A percentile compares a stretch with the other conserved stretches of the same genome.
These are phyloP conservation scores for Cuniculus paca DNA, from an alignment of 2,797 vertebrate genomes.

Conservation along the genomic window DNA sequence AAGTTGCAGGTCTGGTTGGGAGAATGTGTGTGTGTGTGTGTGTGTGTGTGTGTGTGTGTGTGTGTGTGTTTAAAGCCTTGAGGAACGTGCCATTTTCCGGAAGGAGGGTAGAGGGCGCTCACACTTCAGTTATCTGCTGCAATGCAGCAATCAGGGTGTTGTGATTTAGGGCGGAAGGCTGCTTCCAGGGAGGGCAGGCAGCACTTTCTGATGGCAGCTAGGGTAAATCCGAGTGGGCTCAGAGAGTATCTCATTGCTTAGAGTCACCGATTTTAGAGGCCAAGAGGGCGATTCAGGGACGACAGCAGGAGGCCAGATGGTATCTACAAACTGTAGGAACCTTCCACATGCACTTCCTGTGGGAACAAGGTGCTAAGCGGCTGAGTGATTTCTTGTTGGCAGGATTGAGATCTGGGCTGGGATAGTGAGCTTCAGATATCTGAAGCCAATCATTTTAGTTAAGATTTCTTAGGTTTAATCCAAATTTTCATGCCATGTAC, in stretches of 20 bases:
- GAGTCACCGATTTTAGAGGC: not conserved
- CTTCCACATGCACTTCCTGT: not conserved
- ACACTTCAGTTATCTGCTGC: slow-evolving; percentile 80
- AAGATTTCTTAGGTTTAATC: slow-evolving; percentile 31
- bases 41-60: slow-evolving; percentile 55
- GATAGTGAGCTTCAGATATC: not conserved
- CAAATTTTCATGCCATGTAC: not conserved
- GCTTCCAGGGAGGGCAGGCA: slow-evolving; percentile 51
- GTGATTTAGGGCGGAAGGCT: slow-evolving; percentile 45
- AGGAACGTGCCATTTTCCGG: slow-evolving; percentile 81
- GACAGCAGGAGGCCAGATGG: not conserved
- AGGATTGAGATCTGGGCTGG: not conserved
- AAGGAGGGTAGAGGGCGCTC: slow-evolving; percentile 86
- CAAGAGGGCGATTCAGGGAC: not conserved
- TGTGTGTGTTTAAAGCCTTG: slow-evolving; percentile 45
- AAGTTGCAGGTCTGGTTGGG: slow-evolving; percentile 12
- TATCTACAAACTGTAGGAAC: not conserved
- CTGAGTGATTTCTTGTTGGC: not conserved
- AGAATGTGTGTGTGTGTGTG: not conserved
- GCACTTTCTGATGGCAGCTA: slow-evolving; percentile 28
- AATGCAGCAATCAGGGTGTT: not conserved
- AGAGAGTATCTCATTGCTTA: slow-evolving; percentile 30
- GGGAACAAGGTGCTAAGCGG: not conserved
- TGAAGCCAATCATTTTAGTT: not conserved
- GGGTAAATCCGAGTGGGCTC: not conserved